Evolutionary conservation across 2,888 invertebrate genomes (phyloP), one percentile per base, ranked within the genome.

Genomic region (Notocelia uddmanniana): DNA sequence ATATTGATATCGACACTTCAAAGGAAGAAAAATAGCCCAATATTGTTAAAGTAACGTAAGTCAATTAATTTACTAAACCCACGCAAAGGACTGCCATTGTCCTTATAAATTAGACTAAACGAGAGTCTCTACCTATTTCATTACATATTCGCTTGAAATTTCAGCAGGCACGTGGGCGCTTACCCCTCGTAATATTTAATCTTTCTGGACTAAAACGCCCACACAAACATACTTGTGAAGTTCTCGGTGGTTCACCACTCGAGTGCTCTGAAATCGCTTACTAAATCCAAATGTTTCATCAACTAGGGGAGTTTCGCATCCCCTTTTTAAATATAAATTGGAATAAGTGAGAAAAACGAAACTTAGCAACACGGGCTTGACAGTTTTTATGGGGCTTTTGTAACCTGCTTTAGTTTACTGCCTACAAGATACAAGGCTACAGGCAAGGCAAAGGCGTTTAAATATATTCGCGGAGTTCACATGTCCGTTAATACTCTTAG

Each of bases 261-360:
- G 55, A 55, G 5, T 37, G 26, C 37, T 45, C 31, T 21, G 26
- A 5, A 60, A 59, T 54, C 34, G 64, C 19, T 50, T 64, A 19
- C 54, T 54, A 31, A 66, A 18, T 45, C 18, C 45, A 13, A 60
- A 52, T 19, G 59, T 52, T 71, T 37, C 41, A 34, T 21, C 59
- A 48, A 52, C 31, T 58, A 26, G 52, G 66, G 66, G 63, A 34
- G 50, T 19, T 19, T 31, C 8, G 5, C 41, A 48, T 21, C 21
- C 15, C 50, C 34, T 34, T 1, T 9, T 34, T 64, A 37, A 3
- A 3, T 21, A 18, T 37, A 64, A 37, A 23, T 64, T 37, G 23
- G n/a, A 64, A 54, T 54, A 34, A 19, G 37, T 64, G 52, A 64
- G 55, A 55, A 34, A n/a, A 34, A 34, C n/a, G 23, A n/a, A 52